Conservation (phyloP, 2,888 invertebrate species). For the Tridacna gigas region DNA sequence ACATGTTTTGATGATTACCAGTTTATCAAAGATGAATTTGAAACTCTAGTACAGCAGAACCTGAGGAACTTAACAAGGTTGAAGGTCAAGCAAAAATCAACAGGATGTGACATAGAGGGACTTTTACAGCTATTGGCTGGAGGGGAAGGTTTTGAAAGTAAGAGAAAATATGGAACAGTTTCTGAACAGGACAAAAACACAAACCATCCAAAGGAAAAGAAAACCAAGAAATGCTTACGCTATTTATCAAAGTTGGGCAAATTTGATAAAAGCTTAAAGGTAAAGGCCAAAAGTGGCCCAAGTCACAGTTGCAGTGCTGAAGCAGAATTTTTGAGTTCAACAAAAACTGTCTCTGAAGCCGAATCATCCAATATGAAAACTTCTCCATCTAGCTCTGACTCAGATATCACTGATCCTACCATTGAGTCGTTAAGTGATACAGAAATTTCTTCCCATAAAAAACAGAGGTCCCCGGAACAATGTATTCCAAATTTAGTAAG, state of each 20-base stretch:
- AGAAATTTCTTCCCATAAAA: neutral
- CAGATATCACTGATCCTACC: neutral
- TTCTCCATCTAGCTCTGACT: neutral
- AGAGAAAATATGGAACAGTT: neutral
- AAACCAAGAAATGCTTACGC: slow-evolving; percentile 15
- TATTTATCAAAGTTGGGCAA: slow-evolving; percentile 12
- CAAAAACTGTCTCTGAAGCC: neutral
- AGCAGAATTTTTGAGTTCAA: neutral
- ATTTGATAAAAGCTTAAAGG: neutral
- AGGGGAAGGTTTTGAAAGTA: slow-evolving; percentile 8
- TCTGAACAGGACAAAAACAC: slow-evolving; percentile 8
- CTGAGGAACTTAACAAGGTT: slow-evolving; percentile 23
- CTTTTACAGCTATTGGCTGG: slow-evolving; percentile 5
- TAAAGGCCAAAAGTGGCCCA: neutral
- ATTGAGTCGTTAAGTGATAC: neutral
- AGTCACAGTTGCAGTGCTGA: neutral
- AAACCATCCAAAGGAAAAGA: slow-evolving; percentile 14
- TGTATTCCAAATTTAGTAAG: slow-evolving; percentile 24
- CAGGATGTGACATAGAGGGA: slow-evolving; percentile 11
- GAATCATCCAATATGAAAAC: neutral
- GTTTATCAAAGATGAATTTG: slow-evolving; percentile 1
- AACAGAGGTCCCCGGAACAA: neutral
- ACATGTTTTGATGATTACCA: slow-evolving; percentile 38
- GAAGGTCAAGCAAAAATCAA: slow-evolving; percentile 15
- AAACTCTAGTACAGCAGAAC: slow-evolving; percentile 33